phyloP scores from a whole-genome alignment of 2,113 vertebrate genomes.

The Psophia crepitans region DNA sequence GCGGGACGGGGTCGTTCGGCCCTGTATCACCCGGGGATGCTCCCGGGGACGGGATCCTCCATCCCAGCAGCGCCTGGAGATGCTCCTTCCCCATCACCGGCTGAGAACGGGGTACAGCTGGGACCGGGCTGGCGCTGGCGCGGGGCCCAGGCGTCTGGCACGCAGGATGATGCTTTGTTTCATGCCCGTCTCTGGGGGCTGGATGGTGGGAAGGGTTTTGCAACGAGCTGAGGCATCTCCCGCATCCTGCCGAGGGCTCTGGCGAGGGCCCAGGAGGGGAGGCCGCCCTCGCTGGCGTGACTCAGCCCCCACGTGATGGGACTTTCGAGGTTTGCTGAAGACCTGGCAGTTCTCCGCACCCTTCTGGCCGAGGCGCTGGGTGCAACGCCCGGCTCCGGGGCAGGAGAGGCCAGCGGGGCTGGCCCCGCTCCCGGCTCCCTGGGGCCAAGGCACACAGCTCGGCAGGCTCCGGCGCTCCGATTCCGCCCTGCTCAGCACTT shows the following conservation, averaged over 20 bases:
- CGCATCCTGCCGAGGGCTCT: not conserved
- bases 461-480: not conserved
- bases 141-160: not conserved
- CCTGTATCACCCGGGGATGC: not conserved
- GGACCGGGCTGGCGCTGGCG: not conserved
- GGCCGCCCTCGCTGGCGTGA: not conserved
- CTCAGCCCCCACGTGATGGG: not conserved
- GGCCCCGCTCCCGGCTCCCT: not conserved
- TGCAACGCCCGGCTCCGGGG: not conserved
- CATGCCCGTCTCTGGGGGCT: accelerated
- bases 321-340: slow-evolving; percentile 15
- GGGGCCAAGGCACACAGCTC: not conserved
- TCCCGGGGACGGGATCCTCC: not conserved
- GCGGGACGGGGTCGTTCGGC: accelerated
- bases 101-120: not conserved
- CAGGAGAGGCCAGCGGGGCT: not conserved
- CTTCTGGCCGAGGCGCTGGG: not conserved
- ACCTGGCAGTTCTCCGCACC: not conserved
- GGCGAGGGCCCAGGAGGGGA: not conserved
- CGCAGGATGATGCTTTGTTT: not conserved
- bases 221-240: not conserved
- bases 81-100: not conserved
- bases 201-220: not conserved
- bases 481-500: not conserved
- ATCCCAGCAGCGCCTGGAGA: not conserved